These are phyloP conservation scores for Diaphora mendica DNA, from an alignment of 2,888 invertebrate genomes.

Conservation along the genomic window DNA sequence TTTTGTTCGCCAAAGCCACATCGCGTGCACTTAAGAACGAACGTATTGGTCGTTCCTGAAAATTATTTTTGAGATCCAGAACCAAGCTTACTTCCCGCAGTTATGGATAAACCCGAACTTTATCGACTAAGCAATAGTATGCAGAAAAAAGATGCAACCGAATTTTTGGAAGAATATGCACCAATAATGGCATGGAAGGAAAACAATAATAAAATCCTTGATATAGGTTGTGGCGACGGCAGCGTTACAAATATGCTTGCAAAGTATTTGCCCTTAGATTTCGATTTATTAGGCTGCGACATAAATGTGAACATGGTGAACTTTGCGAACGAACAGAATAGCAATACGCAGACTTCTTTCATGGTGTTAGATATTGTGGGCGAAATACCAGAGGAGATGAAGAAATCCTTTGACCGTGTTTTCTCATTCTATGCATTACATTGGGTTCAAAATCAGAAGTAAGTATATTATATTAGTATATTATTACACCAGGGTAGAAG, in stretches of 20 bases:
- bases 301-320: not conserved
- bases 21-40: not conserved
- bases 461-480: too few relatives aligned
- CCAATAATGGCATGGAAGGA: not conserved
- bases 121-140: constrained; percentile 3
- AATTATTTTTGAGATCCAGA: not conserved
- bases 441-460: not conserved
- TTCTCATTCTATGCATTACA: not conserved
- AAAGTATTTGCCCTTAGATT: constrained; percentile 2
- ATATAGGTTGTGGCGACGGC: not conserved
- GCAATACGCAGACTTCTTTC: constrained; percentile 1
- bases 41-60: not conserved
- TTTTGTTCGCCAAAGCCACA: not conserved
- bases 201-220: not conserved
- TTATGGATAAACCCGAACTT: constrained; percentile 1
- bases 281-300: not conserved
- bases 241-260: not conserved
- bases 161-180: not conserved
- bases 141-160: not conserved
- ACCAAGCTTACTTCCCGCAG: not conserved
- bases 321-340: not conserved
- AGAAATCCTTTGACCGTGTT: not conserved
- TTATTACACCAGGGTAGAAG: too few relatives aligned
- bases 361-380: not conserved
- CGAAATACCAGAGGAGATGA: not conserved